Evolutionary conservation across 2,113 vertebrate genomes (phyloP).

Genomic region (Myrmophylax atrothorax): DNA sequence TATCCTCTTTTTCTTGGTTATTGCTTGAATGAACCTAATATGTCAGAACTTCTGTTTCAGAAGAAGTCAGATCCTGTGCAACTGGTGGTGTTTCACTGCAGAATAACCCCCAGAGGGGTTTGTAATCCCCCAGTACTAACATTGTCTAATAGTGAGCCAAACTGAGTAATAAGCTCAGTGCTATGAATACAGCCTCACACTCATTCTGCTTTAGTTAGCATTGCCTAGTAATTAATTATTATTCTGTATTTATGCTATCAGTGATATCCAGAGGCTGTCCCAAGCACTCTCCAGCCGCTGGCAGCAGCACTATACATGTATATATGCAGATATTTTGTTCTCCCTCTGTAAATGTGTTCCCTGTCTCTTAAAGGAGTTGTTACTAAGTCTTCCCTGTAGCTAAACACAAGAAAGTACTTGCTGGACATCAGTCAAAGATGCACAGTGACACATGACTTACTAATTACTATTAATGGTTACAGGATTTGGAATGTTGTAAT

Average conservation of each 20-base stretch:
- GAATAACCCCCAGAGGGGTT: slow-evolving; percentile 17
- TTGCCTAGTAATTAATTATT: slow-evolving; percentile 30
- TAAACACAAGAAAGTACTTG: neutral
- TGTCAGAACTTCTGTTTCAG: slow-evolving; percentile 1
- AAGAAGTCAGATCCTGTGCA: neutral
- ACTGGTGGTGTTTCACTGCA: slow-evolving; percentile 20
- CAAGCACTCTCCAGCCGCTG: fast-evolving
- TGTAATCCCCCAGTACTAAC: slow-evolving; percentile 17
- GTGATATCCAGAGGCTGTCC: neutral
- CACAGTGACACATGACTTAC: neutral
- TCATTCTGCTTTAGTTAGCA: neutral
- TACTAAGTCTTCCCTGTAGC: neutral
- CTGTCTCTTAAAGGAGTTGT: neutral
- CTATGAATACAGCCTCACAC: neutral
- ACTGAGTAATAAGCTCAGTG: slow-evolving; percentile 2
- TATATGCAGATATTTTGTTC: neutral
- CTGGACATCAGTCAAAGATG: slow-evolving; percentile 37
- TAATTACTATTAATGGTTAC: slow-evolving; percentile 41
- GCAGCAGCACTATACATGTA: neutral
- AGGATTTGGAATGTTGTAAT: slow-evolving; percentile 10
- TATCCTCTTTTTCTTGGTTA: slow-evolving; percentile 12
- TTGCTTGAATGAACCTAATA: slow-evolving; percentile 13
- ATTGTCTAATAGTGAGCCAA: slow-evolving; percentile 1
- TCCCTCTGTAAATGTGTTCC: neutral
- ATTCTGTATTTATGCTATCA: neutral